Conservation (phyloP, 1,140 invertebrate species). For the Gryon sp. region DNA sequence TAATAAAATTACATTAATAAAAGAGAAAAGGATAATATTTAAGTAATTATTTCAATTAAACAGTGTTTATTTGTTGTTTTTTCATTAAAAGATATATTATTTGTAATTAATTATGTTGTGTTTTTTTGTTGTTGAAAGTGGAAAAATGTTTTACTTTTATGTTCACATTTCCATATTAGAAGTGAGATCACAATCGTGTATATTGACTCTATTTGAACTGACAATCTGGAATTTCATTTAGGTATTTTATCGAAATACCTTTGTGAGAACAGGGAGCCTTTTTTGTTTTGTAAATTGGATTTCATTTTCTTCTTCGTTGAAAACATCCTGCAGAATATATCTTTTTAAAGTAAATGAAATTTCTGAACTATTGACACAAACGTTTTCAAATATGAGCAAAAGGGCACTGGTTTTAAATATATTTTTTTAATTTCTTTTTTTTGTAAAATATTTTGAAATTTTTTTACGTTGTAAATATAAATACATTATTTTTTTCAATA, state of each 20-base stretch:
- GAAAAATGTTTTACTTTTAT: not conserved
- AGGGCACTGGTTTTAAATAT: too few species aligned
- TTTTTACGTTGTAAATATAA: too few species aligned
- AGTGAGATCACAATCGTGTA: slow-evolving; percentile 21
- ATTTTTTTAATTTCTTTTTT: too few species aligned
- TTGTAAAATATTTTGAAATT: too few species aligned
- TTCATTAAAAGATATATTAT: too few species aligned
- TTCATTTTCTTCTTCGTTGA: slow-evolving; percentile 6
- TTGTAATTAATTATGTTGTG: not conserved
- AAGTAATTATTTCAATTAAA: too few species aligned
- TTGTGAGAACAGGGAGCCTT: not conserved
- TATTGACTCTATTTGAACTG: slow-evolving; percentile 27
- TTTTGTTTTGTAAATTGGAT: slow-evolving; percentile 35
- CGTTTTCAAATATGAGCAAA: not conserved
- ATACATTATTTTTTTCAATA: too few species aligned
- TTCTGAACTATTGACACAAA: not conserved
- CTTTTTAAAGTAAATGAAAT: slow-evolving; percentile 7
- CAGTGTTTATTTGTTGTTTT: too few species aligned
- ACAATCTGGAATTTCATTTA: slow-evolving; percentile 36
- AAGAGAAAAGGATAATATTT: too few species aligned
- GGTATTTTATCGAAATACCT: slow-evolving; percentile 22
- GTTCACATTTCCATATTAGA: slow-evolving; percentile 4
- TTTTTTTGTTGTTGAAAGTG: not conserved
- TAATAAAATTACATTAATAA: too few species aligned
- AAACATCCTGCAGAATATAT: too few species aligned